A percentile compares a stretch with the other conserved stretches of the same genome.
phyloP scores from a whole-genome alignment of 2,797 vertebrate species.

The Ataeniobius toweri region DNA sequence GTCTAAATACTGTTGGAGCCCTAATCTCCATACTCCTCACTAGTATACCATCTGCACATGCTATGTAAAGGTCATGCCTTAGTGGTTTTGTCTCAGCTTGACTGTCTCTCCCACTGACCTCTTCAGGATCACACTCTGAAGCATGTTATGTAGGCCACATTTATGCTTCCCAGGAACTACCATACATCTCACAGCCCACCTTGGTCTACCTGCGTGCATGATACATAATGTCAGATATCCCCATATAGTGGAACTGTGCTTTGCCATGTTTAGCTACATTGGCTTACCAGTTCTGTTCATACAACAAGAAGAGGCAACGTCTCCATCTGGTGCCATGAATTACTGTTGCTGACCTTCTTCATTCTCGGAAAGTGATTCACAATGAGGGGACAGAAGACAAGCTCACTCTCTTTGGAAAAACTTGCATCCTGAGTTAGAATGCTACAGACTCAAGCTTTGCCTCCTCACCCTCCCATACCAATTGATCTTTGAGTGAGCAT shows the following conservation, averaged over 20 bases:
- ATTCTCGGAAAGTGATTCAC: conserved; percentile 39
- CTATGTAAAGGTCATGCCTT: conserved; percentile 68
- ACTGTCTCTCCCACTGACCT: conserved; percentile 44
- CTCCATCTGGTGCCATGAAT: conserved; percentile 74
- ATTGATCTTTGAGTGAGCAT: conserved; percentile 75
- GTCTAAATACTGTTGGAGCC: background rate
- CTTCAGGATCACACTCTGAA: conserved; percentile 34
- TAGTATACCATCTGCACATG: conserved; percentile 42
- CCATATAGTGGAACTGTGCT: conserved; percentile 57
- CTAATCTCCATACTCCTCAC: conserved; percentile 26
- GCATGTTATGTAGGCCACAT: conserved; percentile 23
- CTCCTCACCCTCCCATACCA: conserved; percentile 58
- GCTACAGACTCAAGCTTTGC: conserved; percentile 57
- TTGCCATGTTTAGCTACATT: conserved; percentile 61
- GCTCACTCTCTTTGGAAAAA: conserved; percentile 50
- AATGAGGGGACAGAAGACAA: conserved; percentile 20
- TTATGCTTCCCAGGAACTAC: conserved; percentile 37
- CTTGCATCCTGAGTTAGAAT: conserved; percentile 58
- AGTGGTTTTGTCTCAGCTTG: conserved; percentile 47
- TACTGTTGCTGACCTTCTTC: conserved; percentile 49
- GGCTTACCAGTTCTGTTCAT: conserved; percentile 64
- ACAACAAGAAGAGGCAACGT: conserved; percentile 72
- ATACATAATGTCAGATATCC: conserved; percentile 71
- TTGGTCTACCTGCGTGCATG: conserved; percentile 63
- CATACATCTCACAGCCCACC: conserved; percentile 44